Evolutionary conservation across 2,888 invertebrate species (phyloP).

Genomic region (Polyploca ridens): DNA sequence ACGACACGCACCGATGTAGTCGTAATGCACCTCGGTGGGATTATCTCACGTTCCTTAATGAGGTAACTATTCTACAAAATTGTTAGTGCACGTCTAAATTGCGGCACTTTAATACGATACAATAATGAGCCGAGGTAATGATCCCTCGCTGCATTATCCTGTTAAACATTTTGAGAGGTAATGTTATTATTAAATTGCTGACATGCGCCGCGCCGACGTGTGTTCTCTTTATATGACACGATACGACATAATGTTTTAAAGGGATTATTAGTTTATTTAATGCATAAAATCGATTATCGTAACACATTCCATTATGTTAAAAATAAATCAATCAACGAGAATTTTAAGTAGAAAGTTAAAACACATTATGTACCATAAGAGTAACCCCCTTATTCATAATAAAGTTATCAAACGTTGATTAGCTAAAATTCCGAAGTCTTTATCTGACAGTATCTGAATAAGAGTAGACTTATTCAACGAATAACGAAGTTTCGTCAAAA

Average conservation of each 20-base stretch:
- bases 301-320: neutral
- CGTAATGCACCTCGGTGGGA: constrained; percentile 41
- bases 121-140: constrained; percentile 53
- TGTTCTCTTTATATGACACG: neutral
- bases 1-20: constrained; percentile 16
- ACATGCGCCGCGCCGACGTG: neutral
- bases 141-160: constrained; percentile 45
- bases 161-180: constrained; percentile 49
- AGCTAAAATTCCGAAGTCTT: too few relatives aligned
- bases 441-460: too few relatives aligned
- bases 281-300: constrained; percentile 24
- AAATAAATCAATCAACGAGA: too few relatives aligned
- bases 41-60: constrained; percentile 53
- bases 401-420: too few relatives aligned
- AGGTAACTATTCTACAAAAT: constrained; percentile 57
- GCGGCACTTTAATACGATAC: constrained; percentile 52
- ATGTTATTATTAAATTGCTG: constrained; percentile 41
- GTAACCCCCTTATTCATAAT: too few relatives aligned
- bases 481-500: too few relatives aligned
- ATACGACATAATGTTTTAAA: neutral
- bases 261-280: neutral
- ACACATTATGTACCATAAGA: too few relatives aligned
- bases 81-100: constrained; percentile 51
- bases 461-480: too few relatives aligned
- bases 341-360: too few relatives aligned